Evolutionary conservation across 1,140 invertebrate species (phyloP), one percentile per base, ranked within the genome.

Genomic region (Drosophila cardini): DNA sequence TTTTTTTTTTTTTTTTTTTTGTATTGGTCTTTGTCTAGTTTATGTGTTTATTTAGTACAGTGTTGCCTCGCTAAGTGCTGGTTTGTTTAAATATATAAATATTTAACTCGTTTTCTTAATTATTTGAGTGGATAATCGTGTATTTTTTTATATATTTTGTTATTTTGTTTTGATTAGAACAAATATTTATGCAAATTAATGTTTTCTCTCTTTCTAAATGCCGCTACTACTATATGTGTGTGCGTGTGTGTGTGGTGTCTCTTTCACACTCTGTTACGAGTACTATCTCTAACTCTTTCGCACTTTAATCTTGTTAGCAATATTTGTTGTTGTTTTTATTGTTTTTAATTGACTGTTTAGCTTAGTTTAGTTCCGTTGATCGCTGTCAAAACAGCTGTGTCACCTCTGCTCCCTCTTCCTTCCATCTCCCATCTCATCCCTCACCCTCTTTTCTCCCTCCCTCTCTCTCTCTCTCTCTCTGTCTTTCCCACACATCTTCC

Each of bases 141-240:
- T 32, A 30, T 52, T 32, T 13, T 26, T 21, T 26, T 26, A 5
- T 4, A 26, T 4, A 26, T 26, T 26, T 26, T 26, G 21, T 26
- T 26, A 26, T 26, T 52, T 52, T 30, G 48, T 26, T 7, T 26
- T 52, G 48, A 52, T 52, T 52, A 45, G 21, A 30, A 32, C 15
- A 61, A 61, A 61, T 48, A 61, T 61, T 61, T 61, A 45, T 7
- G 30, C 11, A 61, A 61, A 30, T 61, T n/a, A 48, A 36, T 48
- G 11, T 2, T 3, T 1, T 21, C 1, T 36, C 13, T 16, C 43
- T 52, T 26, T 61, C 4, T 61, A 26, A 26, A 26, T 5, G 5
- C 21, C 21, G 4, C 21, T 26, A 26, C 6, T 50, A 9, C 38
- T 15, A 32, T 32, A 32, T 32, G 7, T 32, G 30, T n/a, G n/a